Evolutionary conservation across 2,113 vertebrate genomes (phyloP).

Genomic region (Bostrychus sinensis): DNA sequence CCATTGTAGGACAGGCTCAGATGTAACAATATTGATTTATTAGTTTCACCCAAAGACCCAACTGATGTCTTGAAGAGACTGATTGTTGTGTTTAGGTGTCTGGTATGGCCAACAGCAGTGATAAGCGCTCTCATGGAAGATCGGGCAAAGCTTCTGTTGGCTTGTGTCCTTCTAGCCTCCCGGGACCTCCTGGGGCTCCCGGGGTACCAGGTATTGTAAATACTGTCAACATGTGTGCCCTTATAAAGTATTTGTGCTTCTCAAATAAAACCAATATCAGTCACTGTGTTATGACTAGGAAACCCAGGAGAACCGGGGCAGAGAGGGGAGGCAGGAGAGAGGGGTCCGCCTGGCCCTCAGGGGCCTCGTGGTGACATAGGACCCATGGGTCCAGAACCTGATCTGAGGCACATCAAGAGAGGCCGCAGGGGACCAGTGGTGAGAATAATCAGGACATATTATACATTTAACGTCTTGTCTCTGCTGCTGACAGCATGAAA

Average conservation of each 20-base stretch:
- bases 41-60: not conserved
- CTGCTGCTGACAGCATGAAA: too few species aligned
- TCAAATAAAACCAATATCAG: not conserved
- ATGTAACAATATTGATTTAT: not conserved
- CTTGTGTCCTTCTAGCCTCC: constrained; percentile 51
- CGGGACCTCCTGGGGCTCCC: constrained; percentile 72
- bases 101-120: constrained; percentile 73
- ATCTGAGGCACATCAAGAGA: constrained; percentile 77
- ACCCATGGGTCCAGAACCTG: constrained; percentile 78
- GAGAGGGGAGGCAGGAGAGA: constrained; percentile 68
- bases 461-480: not conserved
- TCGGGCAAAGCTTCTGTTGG: constrained; percentile 66
- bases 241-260: not conserved
- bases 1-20: too few species aligned
- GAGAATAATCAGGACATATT: constrained; percentile 25
- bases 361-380: constrained; percentile 81
- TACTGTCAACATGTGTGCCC: not conserved
- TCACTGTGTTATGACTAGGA: constrained; percentile 52
- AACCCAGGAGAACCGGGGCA: constrained; percentile 75
- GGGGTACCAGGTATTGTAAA: constrained; percentile 76
- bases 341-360: constrained; percentile 61
- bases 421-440: constrained; percentile 82
- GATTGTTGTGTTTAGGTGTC: constrained; percentile 44
- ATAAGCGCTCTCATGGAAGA: constrained; percentile 68
- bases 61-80: not conserved